Evolutionary conservation across 2,888 invertebrate genomes (phyloP).

Genomic region (Drosophila limbata): DNA sequence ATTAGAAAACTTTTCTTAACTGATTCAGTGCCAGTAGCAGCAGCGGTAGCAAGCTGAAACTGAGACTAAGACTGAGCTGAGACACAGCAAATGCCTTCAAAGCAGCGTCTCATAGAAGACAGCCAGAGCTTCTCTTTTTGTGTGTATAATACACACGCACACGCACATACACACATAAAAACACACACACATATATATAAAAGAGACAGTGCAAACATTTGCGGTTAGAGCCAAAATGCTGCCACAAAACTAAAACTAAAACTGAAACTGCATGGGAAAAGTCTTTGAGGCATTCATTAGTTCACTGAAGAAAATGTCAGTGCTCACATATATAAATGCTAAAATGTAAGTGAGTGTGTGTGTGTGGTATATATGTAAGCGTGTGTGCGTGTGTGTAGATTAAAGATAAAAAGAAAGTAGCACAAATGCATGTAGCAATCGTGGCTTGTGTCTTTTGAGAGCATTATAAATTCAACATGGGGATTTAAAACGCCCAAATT

Average conservation of each 20-base stretch:
- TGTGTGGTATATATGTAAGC: constrained; percentile 5
- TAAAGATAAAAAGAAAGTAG: constrained; percentile 51
- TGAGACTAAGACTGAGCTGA: constrained; percentile 22
- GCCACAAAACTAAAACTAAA: constrained; percentile 61
- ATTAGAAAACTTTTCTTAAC: constrained; percentile 82
- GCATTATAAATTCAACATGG: constrained; percentile 65
- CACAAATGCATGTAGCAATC: constrained; percentile 33
- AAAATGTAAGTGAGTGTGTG: neutral
- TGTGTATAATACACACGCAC: constrained; percentile 20
- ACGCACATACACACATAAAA: constrained; percentile 13
- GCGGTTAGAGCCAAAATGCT: constrained; percentile 62
- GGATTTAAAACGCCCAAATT: constrained; percentile 64
- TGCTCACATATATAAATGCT: constrained; percentile 28
- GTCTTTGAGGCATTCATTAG: constrained; percentile 75
- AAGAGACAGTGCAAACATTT: constrained; percentile 60
- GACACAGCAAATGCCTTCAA: constrained; percentile 49
- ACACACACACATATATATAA: constrained; percentile 1
- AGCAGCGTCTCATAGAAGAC: constrained; percentile 42
- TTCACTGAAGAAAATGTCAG: constrained; percentile 67
- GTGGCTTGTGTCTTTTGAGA: constrained; percentile 19
- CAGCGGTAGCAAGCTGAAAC: constrained; percentile 30
- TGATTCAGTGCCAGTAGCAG: constrained; percentile 76
- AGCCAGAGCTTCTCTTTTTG: constrained; percentile 24
- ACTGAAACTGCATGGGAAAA: constrained; percentile 60
- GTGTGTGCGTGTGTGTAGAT: constrained; percentile 12